Base-by-base conservation (phyloP, 2,797 vertebrate species). In the Labeo calbasu region DNA sequence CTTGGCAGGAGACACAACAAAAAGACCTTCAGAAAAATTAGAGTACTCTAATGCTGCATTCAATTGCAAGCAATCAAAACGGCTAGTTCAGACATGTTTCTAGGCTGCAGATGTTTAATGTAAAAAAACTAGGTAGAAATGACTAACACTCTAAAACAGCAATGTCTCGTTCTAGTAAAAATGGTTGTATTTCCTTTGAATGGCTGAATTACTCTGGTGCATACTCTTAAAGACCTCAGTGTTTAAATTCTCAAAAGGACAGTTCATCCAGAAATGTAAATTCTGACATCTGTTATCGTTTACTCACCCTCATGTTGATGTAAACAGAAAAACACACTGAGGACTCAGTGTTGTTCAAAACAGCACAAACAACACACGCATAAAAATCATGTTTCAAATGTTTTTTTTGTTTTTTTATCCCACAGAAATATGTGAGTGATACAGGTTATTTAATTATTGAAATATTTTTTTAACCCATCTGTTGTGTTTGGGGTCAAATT, bases 21-120 rank as follows among this genome's bases (percentile, higher is more conserved):
- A 65, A 70, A 84, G 77, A 65, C 83, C 76, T 84, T 84, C 83
- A 72, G 76, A 71, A 40, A 70, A 28, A 63, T 32, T 2, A 69
- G 1, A 1, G 46, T 25, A 40, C 19, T 4, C 46, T 59, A 79
- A 79, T 84, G 43, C 55, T n/a, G n/a, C n/a, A 72, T 72, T 72
- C n/a, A 79, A 59, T 63, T 63, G 71, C 9, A 48, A 51, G 68
- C 32, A 72, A 63, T 78, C 66, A 84, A 50, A 69, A 71, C 63
- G 68, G 25, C 63, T 23, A 36, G 59, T 59, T 77, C 25, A 69
- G 51, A 68, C 3, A 21, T 43, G 13, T 46, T 57, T 81, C 40
- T 69, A 21, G 0, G 25, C 40, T 23, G 77, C 36, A 32, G 19
- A 28, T 36, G 11, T 36, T 79, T 32, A 36, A 66, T 36, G 11